These are phyloP conservation scores for Sitta carolinensis DNA, from an alignment of 2,797 vertebrate species.

Conservation along the genomic window DNA sequence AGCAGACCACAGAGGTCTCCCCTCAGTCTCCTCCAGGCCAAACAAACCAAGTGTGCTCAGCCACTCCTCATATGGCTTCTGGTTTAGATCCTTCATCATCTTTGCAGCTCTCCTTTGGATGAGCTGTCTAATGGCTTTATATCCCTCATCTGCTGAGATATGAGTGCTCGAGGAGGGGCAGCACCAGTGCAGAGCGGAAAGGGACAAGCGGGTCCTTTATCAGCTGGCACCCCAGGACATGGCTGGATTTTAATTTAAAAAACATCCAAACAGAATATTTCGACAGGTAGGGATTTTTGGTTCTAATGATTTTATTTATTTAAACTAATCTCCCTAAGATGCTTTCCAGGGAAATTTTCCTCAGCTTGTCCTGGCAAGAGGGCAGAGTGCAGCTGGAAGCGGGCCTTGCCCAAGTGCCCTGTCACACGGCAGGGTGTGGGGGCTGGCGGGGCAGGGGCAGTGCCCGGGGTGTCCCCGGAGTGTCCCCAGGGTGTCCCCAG, in stretches of 20 bases:
- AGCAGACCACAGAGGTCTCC: neutral
- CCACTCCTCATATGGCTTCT: neutral
- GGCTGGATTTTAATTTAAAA: neutral
- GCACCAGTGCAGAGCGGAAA: neutral
- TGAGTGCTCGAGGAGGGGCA: neutral
- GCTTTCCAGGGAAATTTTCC: neutral
- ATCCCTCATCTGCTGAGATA: neutral
- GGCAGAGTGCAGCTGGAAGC: accelerated
- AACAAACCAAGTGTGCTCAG: neutral
- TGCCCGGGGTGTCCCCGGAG: neutral
- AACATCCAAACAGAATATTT: neutral
- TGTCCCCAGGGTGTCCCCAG: no score
- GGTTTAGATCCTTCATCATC: neutral
- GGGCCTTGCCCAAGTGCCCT: neutral
- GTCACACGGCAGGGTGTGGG: accelerated
- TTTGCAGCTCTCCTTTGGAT: neutral
- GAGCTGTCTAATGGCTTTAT: neutral
- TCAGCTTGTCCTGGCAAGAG: accelerated
- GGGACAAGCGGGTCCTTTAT: no score
- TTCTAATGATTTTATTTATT: neutral
- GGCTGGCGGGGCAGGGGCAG: accelerated
- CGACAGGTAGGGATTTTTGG: accelerated
- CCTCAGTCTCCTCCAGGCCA: neutral
- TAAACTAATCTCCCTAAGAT: neutral
- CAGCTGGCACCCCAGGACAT: no score